Evolutionary conservation across 2,888 invertebrate species (phyloP).

Genomic region (Euzophera pinguis): DNA sequence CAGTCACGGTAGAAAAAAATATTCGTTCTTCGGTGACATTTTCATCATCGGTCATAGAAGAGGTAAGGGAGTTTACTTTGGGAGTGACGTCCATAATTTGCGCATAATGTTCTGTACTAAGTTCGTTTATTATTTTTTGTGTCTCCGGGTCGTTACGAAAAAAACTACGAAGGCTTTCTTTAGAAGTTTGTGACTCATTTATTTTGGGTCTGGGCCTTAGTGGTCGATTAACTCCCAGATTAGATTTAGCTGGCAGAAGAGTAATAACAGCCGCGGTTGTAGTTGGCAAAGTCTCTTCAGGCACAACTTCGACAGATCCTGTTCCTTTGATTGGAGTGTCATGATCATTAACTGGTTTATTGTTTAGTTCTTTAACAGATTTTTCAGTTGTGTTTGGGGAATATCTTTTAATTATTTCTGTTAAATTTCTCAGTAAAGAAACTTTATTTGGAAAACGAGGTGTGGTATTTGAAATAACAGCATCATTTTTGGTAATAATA

Average conservation of each 20-base stretch:
- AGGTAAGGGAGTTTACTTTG: slow-evolving; percentile 36
- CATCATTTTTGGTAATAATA: slow-evolving; percentile 80
- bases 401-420: slow-evolving; percentile 82
- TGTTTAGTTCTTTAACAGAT: slow-evolving; percentile 25
- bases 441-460: slow-evolving; percentile 66
- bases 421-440: slow-evolving; percentile 79
- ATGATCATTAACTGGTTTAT: slow-evolving; percentile 38
- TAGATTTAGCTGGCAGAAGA: slow-evolving; percentile 88
- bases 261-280: slow-evolving; percentile 75
- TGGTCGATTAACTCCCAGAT: slow-evolving; percentile 86
- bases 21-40: slow-evolving; percentile 29
- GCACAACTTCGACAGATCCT: slow-evolving; percentile 68
- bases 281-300: slow-evolving; percentile 61
- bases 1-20: slow-evolving; percentile 36
- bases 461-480: slow-evolving; percentile 62
- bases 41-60: slow-evolving; percentile 28
- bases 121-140: slow-evolving; percentile 43
- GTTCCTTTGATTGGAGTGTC: slow-evolving; percentile 54
- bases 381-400: slow-evolving; percentile 62
- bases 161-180: slow-evolving; percentile 57
- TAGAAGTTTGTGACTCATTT: slow-evolving; percentile 49
- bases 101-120: slow-evolving; percentile 49
- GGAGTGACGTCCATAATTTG: slow-evolving; percentile 34
- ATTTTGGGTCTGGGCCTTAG: slow-evolving; percentile 82
- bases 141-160: slow-evolving; percentile 45